A percentile compares a stretch with the other conserved stretches of the same genome.
These are phyloP conservation scores for crab-eating macaque (Macaca fascicularis) DNA, from an alignment of 2,113 vertebrate species.

Conservation along the genomic window T2T-MFA8v1.1 NC_088390.1:84080001-84080500, in stretches of 20 bases:
- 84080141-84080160: accelerated
- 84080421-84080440: background rate
- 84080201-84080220: background rate
- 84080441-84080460: accelerated
- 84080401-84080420: background rate
- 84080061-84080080: background rate
- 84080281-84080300: background rate
- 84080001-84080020: background rate
- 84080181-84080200: accelerated
- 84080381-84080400: background rate
- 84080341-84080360: background rate
- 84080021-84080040: background rate
- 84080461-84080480: accelerated
- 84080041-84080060: accelerated
- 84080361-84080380: background rate
- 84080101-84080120: background rate
- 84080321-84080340: background rate
- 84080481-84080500: background rate
- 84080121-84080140: background rate
- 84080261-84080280: background rate
- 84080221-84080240: accelerated
- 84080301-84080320: too few species aligned
- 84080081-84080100: background rate
- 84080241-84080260: background rate
- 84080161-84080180: too few species aligned